Conservation (phyloP, 2,888 invertebrate species). For the Penaeus monodon region DNA sequence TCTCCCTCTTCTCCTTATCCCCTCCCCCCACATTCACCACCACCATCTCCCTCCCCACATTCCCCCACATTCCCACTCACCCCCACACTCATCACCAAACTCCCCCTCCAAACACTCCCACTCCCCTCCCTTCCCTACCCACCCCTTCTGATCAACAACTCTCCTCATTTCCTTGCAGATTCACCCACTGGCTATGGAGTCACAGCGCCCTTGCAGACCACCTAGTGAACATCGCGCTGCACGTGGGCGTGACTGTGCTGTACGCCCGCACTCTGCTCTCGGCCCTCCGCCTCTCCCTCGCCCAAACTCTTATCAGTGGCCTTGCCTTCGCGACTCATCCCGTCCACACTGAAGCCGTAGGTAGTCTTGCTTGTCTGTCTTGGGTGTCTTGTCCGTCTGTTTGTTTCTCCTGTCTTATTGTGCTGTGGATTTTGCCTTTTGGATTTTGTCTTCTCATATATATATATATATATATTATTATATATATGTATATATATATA, state of each 20-base stretch:
- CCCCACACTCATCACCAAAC: too few relatives aligned
- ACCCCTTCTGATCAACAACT: too few relatives aligned
- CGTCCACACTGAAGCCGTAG: constrained; percentile 61
- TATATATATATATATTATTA: too few relatives aligned
- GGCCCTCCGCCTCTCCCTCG: constrained; percentile 39
- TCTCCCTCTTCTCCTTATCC: too few relatives aligned
- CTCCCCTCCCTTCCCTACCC: too few relatives aligned
- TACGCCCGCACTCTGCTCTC: constrained; percentile 52
- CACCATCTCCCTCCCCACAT: too few relatives aligned
- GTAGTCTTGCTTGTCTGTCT: neutral
- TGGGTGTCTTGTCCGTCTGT: too few relatives aligned
- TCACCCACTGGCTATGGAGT: constrained; percentile 46
- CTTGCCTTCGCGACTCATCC: constrained; percentile 52
- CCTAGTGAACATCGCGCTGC: constrained; percentile 49
- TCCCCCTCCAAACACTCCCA: too few relatives aligned
- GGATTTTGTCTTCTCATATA: too few relatives aligned
- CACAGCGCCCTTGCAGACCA: constrained; percentile 41
- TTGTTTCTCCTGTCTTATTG: neutral
- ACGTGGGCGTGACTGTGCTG: constrained; percentile 42
- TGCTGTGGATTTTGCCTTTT: neutral
- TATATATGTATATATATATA: too few relatives aligned
- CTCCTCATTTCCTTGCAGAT: constrained; percentile 11
- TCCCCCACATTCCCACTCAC: too few relatives aligned
- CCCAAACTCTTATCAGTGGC: constrained; percentile 39
- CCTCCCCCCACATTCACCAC: too few relatives aligned